A percentile compares a stretch with the other conserved stretches of the same genome.
phyloP scores from a whole-genome alignment of 2,113 vertebrate species.

The Hirundichthys speculiger region DNA sequence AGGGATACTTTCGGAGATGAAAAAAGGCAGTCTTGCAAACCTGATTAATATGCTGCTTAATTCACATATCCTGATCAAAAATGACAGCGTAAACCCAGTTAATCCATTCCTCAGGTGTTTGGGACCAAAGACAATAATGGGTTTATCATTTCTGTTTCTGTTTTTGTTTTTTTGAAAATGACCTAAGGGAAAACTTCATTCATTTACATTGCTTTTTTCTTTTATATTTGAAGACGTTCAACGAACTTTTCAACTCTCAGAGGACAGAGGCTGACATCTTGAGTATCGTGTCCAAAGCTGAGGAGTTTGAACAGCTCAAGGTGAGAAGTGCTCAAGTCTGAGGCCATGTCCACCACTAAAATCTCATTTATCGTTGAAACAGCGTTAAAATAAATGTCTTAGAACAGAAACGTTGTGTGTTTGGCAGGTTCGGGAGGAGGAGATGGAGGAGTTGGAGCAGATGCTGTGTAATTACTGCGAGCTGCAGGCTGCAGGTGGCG shows the following conservation, averaged over 20 bases:
- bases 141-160: no score
- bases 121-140: no score
- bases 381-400: no score
- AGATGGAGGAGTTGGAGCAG: constrained; percentile 92
- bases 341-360: no score
- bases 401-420: not conserved
- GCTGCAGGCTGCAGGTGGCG: constrained; percentile 91
- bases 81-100: no score
- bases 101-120: no score
- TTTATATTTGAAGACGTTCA: constrained; percentile 91
- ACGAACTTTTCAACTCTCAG: constrained; percentile 93
- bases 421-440: constrained; percentile 92
- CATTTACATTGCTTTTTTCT: constrained; percentile 65
- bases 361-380: no score
- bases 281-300: constrained; percentile 94
- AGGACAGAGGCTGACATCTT: constrained; percentile 94
- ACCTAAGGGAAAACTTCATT: constrained; percentile 43
- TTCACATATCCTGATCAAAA: no score
- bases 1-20: no score
- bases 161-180: no score
- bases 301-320: constrained; percentile 99
- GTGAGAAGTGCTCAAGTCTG: constrained; percentile 76
- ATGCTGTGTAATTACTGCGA: constrained; percentile 89
- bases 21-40: no score
- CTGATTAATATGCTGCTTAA: no score